Evolutionary conservation across 1,140 invertebrate genomes (phyloP), one percentile per base, ranked within the genome.

Genomic region (Zaprionus africanus): DNA sequence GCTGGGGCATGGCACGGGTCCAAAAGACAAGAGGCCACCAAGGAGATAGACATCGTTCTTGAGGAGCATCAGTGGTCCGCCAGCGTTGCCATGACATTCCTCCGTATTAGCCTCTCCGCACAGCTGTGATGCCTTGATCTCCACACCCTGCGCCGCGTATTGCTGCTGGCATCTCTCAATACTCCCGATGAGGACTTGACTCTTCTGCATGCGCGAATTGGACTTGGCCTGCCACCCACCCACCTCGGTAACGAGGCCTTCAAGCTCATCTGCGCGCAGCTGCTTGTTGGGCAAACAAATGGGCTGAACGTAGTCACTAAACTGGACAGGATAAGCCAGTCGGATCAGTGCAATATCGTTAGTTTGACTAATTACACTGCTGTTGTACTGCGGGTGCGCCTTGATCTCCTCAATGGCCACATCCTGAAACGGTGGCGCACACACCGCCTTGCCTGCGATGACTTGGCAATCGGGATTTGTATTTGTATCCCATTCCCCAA

Each of bases 161-260:
- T 81, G 66, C 7, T 26, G 13, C 13, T 86, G 87, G 22, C 91
- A 92, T 1, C 78, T 38, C 15, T 70, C 65, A 1, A 82, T 69
- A 0, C 75, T 68, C 1, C 38, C 68, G 5, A 92, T 76, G 22
- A 67, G 70, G 5, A 90, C 86, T 22, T 71, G 49, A n/a, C 72
- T 84, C 74, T 95, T 95, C 3, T 94, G 60, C 75, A 95, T 94
- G 2, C 94, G 65, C 81, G 93, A 92, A 34, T 84, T 94, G 87
- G 96, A 95, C 1, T 95, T 96, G 90, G 94, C 95, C 9, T 97
- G 97, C 97, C 97, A 98, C 5, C 97, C 97, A 5, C 96, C 96
- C 0, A 96, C 95, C 60, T 94, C 94, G 17, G 96, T 93, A 31
- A 93, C 94, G n/a, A 92, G 78, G 0, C 93, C 93, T 4, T 94